phyloP scores from a whole-genome alignment of 92 coral and sea anemone genomes.

The Actinernus sp. region DNA sequence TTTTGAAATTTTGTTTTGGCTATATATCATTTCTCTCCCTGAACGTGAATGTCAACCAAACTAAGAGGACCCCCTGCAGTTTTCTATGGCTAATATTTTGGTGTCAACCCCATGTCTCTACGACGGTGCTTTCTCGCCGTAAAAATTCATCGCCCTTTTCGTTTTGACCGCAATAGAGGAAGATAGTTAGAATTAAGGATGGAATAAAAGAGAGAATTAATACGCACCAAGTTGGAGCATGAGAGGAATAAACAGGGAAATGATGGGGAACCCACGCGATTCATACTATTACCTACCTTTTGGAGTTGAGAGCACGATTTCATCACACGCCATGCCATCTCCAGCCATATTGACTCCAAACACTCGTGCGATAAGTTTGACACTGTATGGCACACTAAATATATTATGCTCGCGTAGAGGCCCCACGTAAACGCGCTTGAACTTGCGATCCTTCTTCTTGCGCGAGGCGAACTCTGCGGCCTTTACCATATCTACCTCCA shows the following conservation, averaged over 20 bases:
- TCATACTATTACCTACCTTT: constrained; percentile 53
- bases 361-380: constrained; percentile 72
- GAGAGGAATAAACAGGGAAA: background rate
- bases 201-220: too few species aligned
- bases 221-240: constrained; percentile 3
- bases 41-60: too few species aligned
- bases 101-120: too few species aligned
- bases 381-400: constrained; percentile 80
- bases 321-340: constrained; percentile 78
- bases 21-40: too few species aligned
- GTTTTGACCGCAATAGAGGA: background rate
- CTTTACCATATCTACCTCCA: constrained; percentile 79
- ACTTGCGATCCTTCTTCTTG: constrained; percentile 76
- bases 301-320: constrained; percentile 79
- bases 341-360: constrained; percentile 77
- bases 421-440: constrained; percentile 82
- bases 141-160: background rate
- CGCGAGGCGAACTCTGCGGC: constrained; percentile 62
- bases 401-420: constrained; percentile 74
- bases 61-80: too few species aligned
- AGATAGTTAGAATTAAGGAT: too few species aligned
- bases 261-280: background rate
- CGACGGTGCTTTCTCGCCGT: too few species aligned
- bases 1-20: too few species aligned
- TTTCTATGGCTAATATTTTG: too few species aligned